Percentiles rank a stretch among this genome's conserved stretches.
Conservation (phyloP, 2,888 invertebrate genomes). For the Hirtodrosophila confusa region DNA sequence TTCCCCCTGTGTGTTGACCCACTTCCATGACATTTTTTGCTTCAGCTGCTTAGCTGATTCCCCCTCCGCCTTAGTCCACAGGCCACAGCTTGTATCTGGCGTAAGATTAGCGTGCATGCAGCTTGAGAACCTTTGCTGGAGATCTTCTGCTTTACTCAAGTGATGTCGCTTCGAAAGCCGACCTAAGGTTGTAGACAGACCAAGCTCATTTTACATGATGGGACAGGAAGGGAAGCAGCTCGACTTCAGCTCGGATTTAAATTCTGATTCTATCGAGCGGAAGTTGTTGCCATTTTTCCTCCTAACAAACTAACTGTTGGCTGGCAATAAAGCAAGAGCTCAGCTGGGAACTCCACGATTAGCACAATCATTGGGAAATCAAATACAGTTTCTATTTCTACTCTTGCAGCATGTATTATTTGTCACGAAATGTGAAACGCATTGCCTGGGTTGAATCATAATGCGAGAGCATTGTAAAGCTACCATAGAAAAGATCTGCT, state of each 20-base stretch:
- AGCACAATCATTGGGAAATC: neutral
- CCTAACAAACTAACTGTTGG: constrained; percentile 10
- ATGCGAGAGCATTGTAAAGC: no score
- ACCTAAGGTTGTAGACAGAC: constrained; percentile 14
- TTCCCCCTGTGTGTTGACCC: constrained; percentile 40
- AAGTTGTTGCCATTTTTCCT: constrained; percentile 47
- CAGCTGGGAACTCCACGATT: neutral
- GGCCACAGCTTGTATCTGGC: constrained; percentile 26
- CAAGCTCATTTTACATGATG: neutral
- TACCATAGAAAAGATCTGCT: no score
- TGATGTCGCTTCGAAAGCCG: constrained; percentile 22
- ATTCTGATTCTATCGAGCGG: constrained; percentile 40
- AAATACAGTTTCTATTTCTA: neutral
- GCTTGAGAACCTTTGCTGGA: constrained; percentile 37
- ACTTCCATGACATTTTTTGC: constrained; percentile 39
- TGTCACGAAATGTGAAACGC: no score
- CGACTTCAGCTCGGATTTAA: constrained; percentile 10
- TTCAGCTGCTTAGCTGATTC: constrained; percentile 20
- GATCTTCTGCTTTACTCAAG: constrained; percentile 14
- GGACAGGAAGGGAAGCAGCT: constrained; percentile 21
- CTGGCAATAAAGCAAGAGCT: neutral
- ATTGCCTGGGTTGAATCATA: no score
- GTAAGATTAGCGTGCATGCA: constrained; percentile 23
- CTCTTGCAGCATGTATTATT: no score
- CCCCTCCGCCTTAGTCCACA: constrained; percentile 20